Evolutionary conservation across 2,888 invertebrate genomes (phyloP).

Genomic region (Mechanitis mazaeus): DNA sequence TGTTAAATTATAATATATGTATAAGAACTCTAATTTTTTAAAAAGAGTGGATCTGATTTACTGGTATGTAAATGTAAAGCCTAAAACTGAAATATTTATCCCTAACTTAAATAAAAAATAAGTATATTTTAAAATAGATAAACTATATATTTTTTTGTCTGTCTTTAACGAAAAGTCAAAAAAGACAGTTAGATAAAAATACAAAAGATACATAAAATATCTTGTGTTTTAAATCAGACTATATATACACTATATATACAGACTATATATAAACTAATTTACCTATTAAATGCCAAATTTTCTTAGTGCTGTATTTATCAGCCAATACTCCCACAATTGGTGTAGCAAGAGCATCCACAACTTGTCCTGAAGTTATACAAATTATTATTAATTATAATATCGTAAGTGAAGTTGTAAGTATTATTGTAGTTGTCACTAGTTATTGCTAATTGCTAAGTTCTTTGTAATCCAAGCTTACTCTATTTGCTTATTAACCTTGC

Average conservation of each 20-base stretch:
- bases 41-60: too few species aligned
- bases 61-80: too few species aligned
- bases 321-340: conserved; percentile 89
- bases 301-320: conserved; percentile 86
- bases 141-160: too few species aligned
- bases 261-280: conserved; percentile 32
- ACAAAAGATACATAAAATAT: neutral
- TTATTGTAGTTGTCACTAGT: neutral
- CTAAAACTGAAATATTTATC: too few species aligned
- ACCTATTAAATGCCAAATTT: conserved; percentile 92
- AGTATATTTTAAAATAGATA: too few species aligned
- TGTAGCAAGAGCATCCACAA: conserved; percentile 91
- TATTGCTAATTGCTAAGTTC: neutral
- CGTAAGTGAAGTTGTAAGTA: neutral
- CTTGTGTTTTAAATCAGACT: neutral
- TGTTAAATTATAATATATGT: too few species aligned
- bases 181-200: too few species aligned
- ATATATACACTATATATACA: too few species aligned
- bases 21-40: too few species aligned
- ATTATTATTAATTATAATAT: neutral
- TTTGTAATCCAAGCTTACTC: neutral
- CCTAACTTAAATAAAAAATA: too few species aligned
- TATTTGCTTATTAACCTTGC: conserved; percentile 6
- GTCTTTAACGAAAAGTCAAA: too few species aligned
- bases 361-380: conserved; percentile 77